Evolutionary conservation across 2,113 vertebrate genomes (phyloP), one percentile per base, ranked within the genome.

Genomic region (Calidris pygmaea): DNA sequence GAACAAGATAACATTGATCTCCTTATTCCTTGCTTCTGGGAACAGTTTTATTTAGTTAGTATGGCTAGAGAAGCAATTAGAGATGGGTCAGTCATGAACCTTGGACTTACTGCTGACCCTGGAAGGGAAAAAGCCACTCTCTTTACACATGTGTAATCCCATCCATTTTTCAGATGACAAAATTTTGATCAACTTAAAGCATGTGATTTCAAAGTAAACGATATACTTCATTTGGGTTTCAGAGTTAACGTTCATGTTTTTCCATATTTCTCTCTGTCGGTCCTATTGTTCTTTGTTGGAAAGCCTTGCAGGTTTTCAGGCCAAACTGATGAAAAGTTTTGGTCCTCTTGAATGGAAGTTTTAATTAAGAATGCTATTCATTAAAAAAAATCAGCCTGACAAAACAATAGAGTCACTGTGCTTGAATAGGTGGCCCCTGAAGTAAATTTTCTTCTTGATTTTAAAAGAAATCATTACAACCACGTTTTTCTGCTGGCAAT

Each of bases 401-500:
- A 52, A 71, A 92, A 67, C 56, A 71, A 7, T 24, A 60, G 24
- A 72, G 24, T 43, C 24, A 37, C 35, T 56, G 19, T 67, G 15
- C 48, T 89, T 78, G 48, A 82, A 65, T 78, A 93, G 77, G 19
- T 87, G 45, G 6, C 37, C 67, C 24, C 48, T 81, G 66, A 78
- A 89, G 37, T 66, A 88, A 95, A 84, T 68, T 34, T 52, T 68
- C 43, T 5, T 77, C 30, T 81, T 90, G 70, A 90, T 89, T 90
- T 90, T 78, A 78, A 73, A 91, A 86, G 75, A 88, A 62, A 78
- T 95, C 55, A 48, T 94, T 94, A 63, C n/a, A 86, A 37, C 18
- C 35, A 27, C 32, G 20, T 86, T 68, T 92, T 90, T 72, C 52
- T 88, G 11, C 70, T 75, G 85, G 27, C 47, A 72, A 0, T 22